phyloP scores from a whole-genome alignment of 2,113 vertebrate genomes.

The Phylloscopus whistleri region DNA sequence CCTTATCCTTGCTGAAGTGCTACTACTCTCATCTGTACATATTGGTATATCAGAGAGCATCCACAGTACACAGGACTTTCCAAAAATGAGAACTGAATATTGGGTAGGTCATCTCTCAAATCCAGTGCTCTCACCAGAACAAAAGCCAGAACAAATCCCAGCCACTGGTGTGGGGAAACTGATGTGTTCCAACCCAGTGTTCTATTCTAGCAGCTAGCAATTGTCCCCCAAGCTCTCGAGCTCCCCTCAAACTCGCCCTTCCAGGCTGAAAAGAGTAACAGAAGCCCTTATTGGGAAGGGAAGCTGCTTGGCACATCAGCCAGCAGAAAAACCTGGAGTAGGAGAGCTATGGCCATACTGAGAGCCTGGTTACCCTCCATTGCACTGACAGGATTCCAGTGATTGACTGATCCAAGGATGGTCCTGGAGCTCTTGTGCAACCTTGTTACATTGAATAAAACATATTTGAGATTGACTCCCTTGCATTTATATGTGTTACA shows the following conservation, averaged over 20 bases:
- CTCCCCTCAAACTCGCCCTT: neutral
- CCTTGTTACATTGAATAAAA: neutral
- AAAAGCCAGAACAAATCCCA: neutral
- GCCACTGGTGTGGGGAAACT: neutral
- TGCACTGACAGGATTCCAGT: neutral
- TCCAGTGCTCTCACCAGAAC: neutral
- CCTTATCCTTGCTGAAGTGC: neutral
- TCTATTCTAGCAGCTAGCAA: neutral
- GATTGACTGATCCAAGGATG: neutral
- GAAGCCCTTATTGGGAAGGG: neutral
- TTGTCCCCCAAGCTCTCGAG: neutral
- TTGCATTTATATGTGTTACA: neutral
- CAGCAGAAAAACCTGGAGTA: neutral
- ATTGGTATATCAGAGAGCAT: neutral
- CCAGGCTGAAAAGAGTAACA: neutral
- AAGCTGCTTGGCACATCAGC: neutral
- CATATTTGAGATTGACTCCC: neutral
- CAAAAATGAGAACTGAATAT: neutral
- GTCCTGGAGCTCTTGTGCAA: neutral
- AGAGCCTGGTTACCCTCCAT: neutral
- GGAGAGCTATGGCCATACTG: neutral
- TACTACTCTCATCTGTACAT: neutral
- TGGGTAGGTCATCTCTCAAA: neutral
- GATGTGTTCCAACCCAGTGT: neutral
- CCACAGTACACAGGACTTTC: neutral